Evolutionary conservation across 1,140 invertebrate species (phyloP).

Genomic region (Calephelis nemesis): DNA sequence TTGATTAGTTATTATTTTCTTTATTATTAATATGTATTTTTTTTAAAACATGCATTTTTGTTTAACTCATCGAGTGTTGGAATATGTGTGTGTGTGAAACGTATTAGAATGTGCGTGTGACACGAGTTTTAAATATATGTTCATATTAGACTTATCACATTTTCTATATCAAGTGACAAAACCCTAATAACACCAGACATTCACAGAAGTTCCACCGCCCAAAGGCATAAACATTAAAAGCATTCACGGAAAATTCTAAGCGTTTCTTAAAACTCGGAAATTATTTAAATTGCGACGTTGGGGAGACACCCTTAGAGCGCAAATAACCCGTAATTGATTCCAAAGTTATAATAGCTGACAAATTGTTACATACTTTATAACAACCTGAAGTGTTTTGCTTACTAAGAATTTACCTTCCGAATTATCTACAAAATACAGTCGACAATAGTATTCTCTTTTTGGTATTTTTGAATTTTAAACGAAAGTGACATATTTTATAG

Average conservation of each 20-base stretch:
- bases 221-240: constrained; percentile 5
- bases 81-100: too few species aligned
- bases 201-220: neutral
- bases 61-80: too few species aligned
- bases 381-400: constrained; percentile 31
- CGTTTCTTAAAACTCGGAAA: constrained; percentile 32
- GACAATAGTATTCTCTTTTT: neutral
- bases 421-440: constrained; percentile 22
- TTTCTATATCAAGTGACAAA: too few species aligned
- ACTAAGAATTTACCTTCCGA: constrained; percentile 28
- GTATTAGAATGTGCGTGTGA: too few species aligned
- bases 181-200: too few species aligned
- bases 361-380: constrained; percentile 38
- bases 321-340: constrained; percentile 40
- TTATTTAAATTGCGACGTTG: constrained; percentile 30
- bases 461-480: too few species aligned
- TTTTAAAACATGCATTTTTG: too few species aligned
- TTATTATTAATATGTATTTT: too few species aligned
- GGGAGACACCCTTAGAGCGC: constrained; percentile 22
- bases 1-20: too few species aligned
- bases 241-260: constrained; percentile 23
- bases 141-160: too few species aligned
- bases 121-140: too few species aligned
- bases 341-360: constrained; percentile 39
- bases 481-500: too few species aligned